Conservation (phyloP, 2,113 vertebrate genomes). For the Chaetura pelagica region DNA sequence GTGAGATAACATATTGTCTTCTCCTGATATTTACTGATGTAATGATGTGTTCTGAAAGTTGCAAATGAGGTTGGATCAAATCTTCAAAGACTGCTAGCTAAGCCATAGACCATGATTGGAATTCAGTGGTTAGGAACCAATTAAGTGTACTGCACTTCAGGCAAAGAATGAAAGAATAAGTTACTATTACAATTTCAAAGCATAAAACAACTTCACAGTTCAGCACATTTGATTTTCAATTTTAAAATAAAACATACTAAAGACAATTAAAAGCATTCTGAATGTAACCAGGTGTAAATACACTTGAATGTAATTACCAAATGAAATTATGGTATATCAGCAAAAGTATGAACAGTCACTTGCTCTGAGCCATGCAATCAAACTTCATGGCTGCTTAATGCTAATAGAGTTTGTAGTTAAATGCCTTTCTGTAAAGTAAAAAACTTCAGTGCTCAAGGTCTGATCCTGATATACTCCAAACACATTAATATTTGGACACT, state of each 20-base stretch:
- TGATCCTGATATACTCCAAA: neutral
- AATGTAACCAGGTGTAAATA: slow-evolving; percentile 41
- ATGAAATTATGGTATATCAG: slow-evolving; percentile 9
- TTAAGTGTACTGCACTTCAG: slow-evolving; percentile 1
- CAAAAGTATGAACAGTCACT: neutral
- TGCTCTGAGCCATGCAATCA: slow-evolving; percentile 17
- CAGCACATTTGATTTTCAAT: neutral
- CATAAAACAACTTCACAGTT: neutral
- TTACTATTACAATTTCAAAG: neutral
- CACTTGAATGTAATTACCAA: neutral
- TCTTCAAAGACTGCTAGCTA: slow-evolving; percentile 17
- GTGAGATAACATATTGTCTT: neutral
- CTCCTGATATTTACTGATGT: neutral
- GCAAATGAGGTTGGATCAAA: neutral
- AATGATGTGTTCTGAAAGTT: neutral
- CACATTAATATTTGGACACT: neutral
- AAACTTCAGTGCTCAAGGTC: neutral
- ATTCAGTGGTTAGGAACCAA: slow-evolving; percentile 28
- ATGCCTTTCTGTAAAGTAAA: neutral
- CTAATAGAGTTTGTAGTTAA: neutral
- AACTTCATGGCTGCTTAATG: neutral
- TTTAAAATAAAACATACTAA: neutral
- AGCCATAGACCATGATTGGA: slow-evolving; percentile 18
- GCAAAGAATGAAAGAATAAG: slow-evolving; percentile 21
- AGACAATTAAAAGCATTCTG: slow-evolving; percentile 27